Percentiles rank a stretch among this genome's conserved stretches.
Conservation (phyloP, 2,888 invertebrate genomes). For the Exocentrus adspersus region DNA sequence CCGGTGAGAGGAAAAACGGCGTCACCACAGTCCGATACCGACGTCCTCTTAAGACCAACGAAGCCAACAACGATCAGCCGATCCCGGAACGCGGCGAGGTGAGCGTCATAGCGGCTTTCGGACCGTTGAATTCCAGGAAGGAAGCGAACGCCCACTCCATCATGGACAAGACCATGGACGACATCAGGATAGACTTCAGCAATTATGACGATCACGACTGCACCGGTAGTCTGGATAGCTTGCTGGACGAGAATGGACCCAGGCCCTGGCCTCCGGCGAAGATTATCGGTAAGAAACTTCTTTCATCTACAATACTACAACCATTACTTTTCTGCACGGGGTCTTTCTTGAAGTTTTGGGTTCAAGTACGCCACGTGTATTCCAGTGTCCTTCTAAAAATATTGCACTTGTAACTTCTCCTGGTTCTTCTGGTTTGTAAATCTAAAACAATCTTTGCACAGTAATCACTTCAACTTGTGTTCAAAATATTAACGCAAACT, state of each 20-base stretch:
- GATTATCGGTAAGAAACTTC: slow-evolving; percentile 64
- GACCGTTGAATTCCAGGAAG: slow-evolving; percentile 79
- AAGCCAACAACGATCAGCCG: slow-evolving; percentile 73
- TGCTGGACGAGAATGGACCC: slow-evolving; percentile 69
- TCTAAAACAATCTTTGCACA: too few relatives aligned
- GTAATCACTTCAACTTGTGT: not conserved
- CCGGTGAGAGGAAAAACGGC: slow-evolving; percentile 82
- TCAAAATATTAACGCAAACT: slow-evolving; percentile 1
- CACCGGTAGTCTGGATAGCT: slow-evolving; percentile 72
- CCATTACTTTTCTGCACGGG: not conserved
- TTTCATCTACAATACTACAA: too few relatives aligned
- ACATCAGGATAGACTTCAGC: slow-evolving; percentile 83
- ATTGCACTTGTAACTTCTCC: too few relatives aligned
- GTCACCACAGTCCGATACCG: slow-evolving; percentile 84
- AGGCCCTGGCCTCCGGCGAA: slow-evolving; percentile 76
- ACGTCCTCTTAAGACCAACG: slow-evolving; percentile 84
- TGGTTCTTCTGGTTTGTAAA: too few relatives aligned
- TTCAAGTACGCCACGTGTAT: too few relatives aligned
- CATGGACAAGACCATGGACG: slow-evolving; percentile 76
- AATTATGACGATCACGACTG: slow-evolving; percentile 77
- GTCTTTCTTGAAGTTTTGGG: too few relatives aligned
- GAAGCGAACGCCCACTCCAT: slow-evolving; percentile 87
- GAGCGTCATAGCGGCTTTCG: slow-evolving; percentile 88
- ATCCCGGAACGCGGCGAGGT: slow-evolving; percentile 62
- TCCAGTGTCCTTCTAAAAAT: too few relatives aligned